Percentiles rank a stretch among this genome's conserved stretches.
Conservation (phyloP, 2,797 vertebrate species). For the Lagorchestes hirsutus region DNA sequence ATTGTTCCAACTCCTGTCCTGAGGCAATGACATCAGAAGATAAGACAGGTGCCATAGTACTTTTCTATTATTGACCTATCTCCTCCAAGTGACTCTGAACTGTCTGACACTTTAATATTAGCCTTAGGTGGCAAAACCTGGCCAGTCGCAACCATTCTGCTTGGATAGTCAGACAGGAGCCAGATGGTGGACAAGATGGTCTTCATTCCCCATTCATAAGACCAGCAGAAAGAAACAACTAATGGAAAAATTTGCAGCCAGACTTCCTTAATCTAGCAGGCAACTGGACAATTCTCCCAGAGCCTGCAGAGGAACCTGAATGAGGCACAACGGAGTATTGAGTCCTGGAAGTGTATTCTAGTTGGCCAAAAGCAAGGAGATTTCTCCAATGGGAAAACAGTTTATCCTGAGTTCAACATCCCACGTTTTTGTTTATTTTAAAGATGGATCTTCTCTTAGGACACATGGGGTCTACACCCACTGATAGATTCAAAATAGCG, state of each 20-base stretch:
- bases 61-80: neutral
- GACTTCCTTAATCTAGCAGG: neutral
- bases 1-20: neutral
- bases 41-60: neutral
- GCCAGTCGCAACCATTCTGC: neutral
- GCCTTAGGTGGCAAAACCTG: neutral
- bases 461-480: neutral
- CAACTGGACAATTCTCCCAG: neutral
- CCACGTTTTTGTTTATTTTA: neutral
- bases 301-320: neutral
- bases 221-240: neutral
- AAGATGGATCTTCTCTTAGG: neutral
- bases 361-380: neutral
- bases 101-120: neutral
- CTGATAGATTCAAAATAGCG: neutral
- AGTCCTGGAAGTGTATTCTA: neutral
- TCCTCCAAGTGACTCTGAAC: neutral
- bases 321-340: neutral
- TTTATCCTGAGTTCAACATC: neutral
- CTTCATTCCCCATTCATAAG: neutral
- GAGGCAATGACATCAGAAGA: conserved; percentile 1
- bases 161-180: neutral
- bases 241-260: neutral
- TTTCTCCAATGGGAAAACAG: neutral
- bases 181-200: neutral